phyloP scores from a whole-genome alignment of 2,888 invertebrate genomes.

The Rotaria magnacalcarata region DNA sequence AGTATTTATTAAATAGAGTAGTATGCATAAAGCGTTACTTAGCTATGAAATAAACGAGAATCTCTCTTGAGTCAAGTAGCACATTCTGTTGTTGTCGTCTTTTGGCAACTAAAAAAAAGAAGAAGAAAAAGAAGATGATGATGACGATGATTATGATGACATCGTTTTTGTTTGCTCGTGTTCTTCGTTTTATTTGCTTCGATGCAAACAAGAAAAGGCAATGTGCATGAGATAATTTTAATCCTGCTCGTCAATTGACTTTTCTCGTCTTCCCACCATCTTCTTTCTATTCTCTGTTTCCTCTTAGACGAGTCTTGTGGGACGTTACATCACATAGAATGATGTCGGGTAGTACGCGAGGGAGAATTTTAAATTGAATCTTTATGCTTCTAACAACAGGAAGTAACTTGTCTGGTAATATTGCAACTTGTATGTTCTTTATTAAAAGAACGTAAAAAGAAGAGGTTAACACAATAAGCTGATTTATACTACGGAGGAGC shows the following conservation, averaged over 20 bases:
- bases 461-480: not conserved
- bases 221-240: not conserved
- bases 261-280: not conserved
- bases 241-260: not conserved
- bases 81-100: not conserved
- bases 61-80: not conserved
- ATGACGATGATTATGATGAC: not conserved
- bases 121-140: too few species aligned
- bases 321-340: not conserved
- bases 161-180: not conserved
- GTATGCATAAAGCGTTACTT: not conserved
- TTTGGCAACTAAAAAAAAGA: not conserved
- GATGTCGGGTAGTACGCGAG: not conserved
- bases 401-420: not conserved
- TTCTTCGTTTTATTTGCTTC: not conserved
- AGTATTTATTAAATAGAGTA: not conserved
- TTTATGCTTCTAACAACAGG: not conserved
- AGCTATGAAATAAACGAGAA: not conserved
- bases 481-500: not conserved
- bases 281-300: not conserved
- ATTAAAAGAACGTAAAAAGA: not conserved
- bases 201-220: not conserved
- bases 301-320: not conserved
- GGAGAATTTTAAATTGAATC: constrained; percentile 11
- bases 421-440: not conserved